Evolutionary conservation across 2,797 vertebrate species (phyloP).

Genomic region (Smutsia temminckii): DNA sequence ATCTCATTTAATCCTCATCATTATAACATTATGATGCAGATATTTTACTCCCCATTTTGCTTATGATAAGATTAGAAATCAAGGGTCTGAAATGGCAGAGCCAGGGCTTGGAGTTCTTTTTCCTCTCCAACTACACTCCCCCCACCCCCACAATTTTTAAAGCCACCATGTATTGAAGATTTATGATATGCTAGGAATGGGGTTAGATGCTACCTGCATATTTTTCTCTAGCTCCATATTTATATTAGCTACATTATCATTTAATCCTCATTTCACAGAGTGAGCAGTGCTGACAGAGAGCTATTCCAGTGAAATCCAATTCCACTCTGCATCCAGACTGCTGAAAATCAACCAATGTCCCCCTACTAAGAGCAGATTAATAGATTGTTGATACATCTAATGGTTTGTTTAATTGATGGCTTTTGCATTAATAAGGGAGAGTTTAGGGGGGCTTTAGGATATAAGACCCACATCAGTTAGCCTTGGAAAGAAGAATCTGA

Average conservation of each 20-base stretch:
- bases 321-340: background rate
- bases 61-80: background rate
- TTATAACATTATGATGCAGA: background rate
- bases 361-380: constrained; percentile 35
- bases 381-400: constrained; percentile 68
- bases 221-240: background rate
- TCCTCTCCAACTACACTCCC: fast-evolving
- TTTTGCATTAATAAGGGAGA: constrained; percentile 62
- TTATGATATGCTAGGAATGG: background rate
- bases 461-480: constrained; percentile 64
- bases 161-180: background rate
- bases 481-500: constrained; percentile 60
- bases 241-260: background rate
- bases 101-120: background rate
- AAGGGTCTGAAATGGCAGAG: background rate
- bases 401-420: constrained; percentile 73
- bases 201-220: background rate
- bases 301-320: background rate
- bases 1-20: background rate
- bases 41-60: background rate
- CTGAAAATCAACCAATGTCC: constrained; percentile 34
- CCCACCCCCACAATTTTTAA: background rate
- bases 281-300: background rate
- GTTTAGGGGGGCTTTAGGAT: constrained; percentile 59
- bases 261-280: constrained; percentile 1